Evolutionary conservation across 2,797 vertebrate species (phyloP), one percentile per base, ranked within the genome.

Genomic region (Dallia pectoralis): DNA sequence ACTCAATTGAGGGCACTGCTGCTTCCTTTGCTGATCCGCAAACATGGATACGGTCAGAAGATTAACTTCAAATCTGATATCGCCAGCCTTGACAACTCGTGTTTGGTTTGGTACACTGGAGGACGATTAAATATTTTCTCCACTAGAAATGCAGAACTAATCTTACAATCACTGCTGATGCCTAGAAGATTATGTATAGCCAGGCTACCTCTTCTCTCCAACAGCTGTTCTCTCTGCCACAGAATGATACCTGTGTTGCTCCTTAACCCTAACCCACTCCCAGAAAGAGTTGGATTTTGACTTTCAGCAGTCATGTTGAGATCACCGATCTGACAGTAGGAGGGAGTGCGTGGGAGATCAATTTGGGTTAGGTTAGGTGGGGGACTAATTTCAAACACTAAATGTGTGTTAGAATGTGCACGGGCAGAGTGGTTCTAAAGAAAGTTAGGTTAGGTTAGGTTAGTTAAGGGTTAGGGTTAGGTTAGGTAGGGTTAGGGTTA

Each of bases 51-150:
- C 89, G 84, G 86, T 88, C 89, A 86, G 84, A 88, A 91, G 93
- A 93, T 93, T 93, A 94, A 92, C 90, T 90, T 88, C 85, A 93
- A 93, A 93, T 93, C 91, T 92, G 91, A 85, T 86, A 80, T 91
- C 82, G 81, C 87, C 91, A 90, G 92, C 89, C 91, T 86, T 89
- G 67, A 90, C 90, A 91, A 56, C n/a, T 90, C 89, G 87, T 93
- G 90, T 93, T 91, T 91, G 90, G 87, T 90, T 88, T 79, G 83
- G 87, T 90, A 91, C 93, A 92, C 88, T 87, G 90, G 92, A 90
- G 89, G 92, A 91, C 91, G 91, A 93, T 93, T 93, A 91, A 92
- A 92, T 93, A 87, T 92, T 90, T 86, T 88, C 88, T 83, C 79
- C 87, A 79, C 91, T 91, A 87, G 88, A 89, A 90, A 86, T 15